These are phyloP conservation scores for Netelia fuscicornis DNA, from an alignment of 2,888 invertebrate genomes.

Conservation along the genomic window DNA sequence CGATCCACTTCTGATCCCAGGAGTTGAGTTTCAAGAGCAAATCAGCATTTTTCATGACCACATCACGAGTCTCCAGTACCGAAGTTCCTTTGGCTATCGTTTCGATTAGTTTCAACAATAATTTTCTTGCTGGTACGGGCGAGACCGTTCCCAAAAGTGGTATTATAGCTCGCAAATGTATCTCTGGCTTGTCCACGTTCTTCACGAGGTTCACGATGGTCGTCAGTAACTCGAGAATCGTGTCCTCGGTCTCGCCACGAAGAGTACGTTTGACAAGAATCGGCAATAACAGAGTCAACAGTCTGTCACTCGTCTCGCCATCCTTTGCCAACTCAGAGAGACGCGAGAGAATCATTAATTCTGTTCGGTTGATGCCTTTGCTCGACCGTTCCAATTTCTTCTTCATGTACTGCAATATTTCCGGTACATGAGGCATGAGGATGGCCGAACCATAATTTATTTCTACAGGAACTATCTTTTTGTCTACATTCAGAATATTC, in stretches of 20 bases:
- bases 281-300: conserved; percentile 90
- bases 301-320: conserved; percentile 88
- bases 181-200: conserved; percentile 88
- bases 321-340: conserved; percentile 91
- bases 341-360: conserved; percentile 91
- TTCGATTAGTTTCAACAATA: conserved; percentile 88
- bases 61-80: conserved; percentile 79
- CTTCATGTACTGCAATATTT: conserved; percentile 90
- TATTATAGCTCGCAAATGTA: conserved; percentile 89
- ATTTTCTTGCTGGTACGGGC: conserved; percentile 89
- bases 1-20: conserved; percentile 94
- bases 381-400: conserved; percentile 88
- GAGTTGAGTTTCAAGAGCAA: conserved; percentile 92
- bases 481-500: conserved; percentile 73
- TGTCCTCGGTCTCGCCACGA: conserved; percentile 88
- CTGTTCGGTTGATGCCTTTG: conserved; percentile 88
- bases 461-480: conserved; percentile 80
- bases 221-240: conserved; percentile 89
- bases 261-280: conserved; percentile 89
- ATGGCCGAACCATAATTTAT: conserved; percentile 91
- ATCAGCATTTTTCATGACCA: conserved; percentile 86
- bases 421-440: conserved; percentile 90
- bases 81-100: conserved; percentile 86
- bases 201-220: conserved; percentile 91
- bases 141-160: conserved; percentile 90